These are phyloP conservation scores for Gnatocerus cornutus DNA, from an alignment of 2,888 invertebrate species.

Conservation along the genomic window DNA sequence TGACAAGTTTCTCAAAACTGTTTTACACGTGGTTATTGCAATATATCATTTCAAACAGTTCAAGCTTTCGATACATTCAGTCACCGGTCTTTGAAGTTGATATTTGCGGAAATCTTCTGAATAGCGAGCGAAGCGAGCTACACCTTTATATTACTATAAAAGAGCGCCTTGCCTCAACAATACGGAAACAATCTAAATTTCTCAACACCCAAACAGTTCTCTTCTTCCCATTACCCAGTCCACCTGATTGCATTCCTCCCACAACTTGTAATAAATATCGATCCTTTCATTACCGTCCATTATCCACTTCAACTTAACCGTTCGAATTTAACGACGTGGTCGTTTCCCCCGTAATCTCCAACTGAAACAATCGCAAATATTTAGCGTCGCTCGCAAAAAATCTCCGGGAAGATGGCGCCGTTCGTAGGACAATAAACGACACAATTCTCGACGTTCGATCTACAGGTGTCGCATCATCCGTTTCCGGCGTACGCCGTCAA, in stretches of 20 bases:
- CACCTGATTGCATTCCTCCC: background rate
- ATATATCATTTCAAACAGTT: background rate
- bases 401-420: background rate
- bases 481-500: slow-evolving; percentile 48
- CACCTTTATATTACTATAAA: too few species aligned
- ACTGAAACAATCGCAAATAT: background rate
- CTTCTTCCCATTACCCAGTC: too few species aligned
- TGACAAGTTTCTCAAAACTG: slow-evolving; percentile 9
- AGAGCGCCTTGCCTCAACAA: too few species aligned
- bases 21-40: slow-evolving; percentile 8
- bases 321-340: slow-evolving; percentile 1
- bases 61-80: background rate
- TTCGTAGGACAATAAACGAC: background rate
- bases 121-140: too few species aligned
- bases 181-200: too few species aligned
- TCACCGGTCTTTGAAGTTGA: slow-evolving; percentile 1
- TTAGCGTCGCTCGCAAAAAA: background rate
- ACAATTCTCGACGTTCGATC: slow-evolving; percentile 14
- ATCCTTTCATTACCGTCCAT: slow-evolving; percentile 6
- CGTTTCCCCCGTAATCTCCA: slow-evolving; percentile 3
- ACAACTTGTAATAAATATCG: slow-evolving; percentile 1
- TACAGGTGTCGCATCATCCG: slow-evolving; percentile 22
- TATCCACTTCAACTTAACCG: slow-evolving; percentile 5
- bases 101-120: too few species aligned
- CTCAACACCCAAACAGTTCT: too few species aligned